Conservation (phyloP, 2,888 invertebrate genomes). For the Leptopilina myrica region DNA sequence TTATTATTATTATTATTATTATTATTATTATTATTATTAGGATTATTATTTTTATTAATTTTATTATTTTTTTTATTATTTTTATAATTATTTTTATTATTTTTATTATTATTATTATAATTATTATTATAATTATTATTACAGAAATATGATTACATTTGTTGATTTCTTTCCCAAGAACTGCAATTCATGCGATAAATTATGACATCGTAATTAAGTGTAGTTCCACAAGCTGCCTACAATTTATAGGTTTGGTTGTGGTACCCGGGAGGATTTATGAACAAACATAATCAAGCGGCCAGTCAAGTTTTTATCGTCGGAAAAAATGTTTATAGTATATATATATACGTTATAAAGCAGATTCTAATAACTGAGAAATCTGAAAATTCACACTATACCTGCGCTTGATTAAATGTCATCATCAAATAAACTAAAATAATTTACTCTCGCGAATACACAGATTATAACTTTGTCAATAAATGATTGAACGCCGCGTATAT, state of each 20-base stretch:
- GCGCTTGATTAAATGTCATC: constrained; percentile 12
- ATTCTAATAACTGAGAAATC: constrained; percentile 25
- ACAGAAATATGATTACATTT: constrained; percentile 16
- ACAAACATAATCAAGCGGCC: constrained; percentile 32
- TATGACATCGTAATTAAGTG: constrained; percentile 34
- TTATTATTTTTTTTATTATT: too few species aligned
- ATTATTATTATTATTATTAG: too few species aligned
- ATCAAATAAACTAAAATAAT: constrained; percentile 18
- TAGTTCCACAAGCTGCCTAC: constrained; percentile 13
- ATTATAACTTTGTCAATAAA: constrained; percentile 6
- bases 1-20: too few species aligned
- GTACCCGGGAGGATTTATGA: constrained; percentile 35
- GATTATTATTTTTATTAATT: too few species aligned
- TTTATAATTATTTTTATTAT: too few species aligned
- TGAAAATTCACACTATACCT: constrained; percentile 12
- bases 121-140: neutral
- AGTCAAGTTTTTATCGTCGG: constrained; percentile 18
- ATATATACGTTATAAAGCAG: constrained; percentile 9
- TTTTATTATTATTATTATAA: too few species aligned
- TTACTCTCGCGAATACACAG: neutral
- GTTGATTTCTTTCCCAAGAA: constrained; percentile 33
- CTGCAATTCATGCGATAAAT: constrained; percentile 33
- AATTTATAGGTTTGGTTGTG: constrained; percentile 25
- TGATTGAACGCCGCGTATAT: constrained; percentile 11
- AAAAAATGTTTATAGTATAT: constrained; percentile 17